These are phyloP conservation scores for Forficula auricularia DNA, from an alignment of 1,140 invertebrate genomes.

Conservation along the genomic window DNA sequence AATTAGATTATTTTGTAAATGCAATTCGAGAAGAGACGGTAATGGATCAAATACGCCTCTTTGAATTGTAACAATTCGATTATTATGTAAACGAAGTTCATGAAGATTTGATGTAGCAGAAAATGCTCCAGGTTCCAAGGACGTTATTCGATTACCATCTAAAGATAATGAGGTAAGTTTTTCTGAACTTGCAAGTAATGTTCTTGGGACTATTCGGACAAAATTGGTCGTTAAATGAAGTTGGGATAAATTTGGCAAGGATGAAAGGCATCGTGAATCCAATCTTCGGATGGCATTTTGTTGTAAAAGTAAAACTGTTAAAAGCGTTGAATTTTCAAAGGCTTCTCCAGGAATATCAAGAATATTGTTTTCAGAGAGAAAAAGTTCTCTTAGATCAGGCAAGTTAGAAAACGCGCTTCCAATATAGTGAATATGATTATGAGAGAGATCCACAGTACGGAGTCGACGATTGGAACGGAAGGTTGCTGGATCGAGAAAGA, in stretches of 20 bases:
- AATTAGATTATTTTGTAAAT: slow-evolving; percentile 74
- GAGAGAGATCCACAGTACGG: slow-evolving; percentile 64
- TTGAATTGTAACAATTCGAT: slow-evolving; percentile 53
- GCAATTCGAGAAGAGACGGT: slow-evolving; percentile 60
- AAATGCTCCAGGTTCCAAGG: slow-evolving; percentile 64
- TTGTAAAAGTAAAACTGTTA: slow-evolving; percentile 70
- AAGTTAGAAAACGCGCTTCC: slow-evolving; percentile 62
- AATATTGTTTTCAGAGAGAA: slow-evolving; percentile 81
- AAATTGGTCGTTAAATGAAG: slow-evolving; percentile 75
- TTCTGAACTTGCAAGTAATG: slow-evolving; percentile 51
- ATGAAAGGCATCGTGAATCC: slow-evolving; percentile 50
- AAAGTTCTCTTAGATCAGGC: slow-evolving; percentile 57
- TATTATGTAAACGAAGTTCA: slow-evolving; percentile 75
- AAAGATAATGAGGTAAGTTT: slow-evolving; percentile 68
- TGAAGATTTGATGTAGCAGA: slow-evolving; percentile 48
- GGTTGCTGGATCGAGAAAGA: slow-evolving; percentile 45
- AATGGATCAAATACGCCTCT: slow-evolving; percentile 64
- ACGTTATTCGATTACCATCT: slow-evolving; percentile 74
- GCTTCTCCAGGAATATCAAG: slow-evolving; percentile 62
- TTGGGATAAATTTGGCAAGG: slow-evolving; percentile 56
- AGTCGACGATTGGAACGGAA: slow-evolving; percentile 58
- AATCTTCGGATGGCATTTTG: slow-evolving; percentile 68
- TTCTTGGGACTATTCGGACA: slow-evolving; percentile 51
- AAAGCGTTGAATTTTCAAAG: slow-evolving; percentile 53
- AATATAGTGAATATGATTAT: slow-evolving; percentile 75